Evolutionary conservation across 2,113 vertebrate genomes (phyloP).

Genomic region (Dicaeum eximium): DNA sequence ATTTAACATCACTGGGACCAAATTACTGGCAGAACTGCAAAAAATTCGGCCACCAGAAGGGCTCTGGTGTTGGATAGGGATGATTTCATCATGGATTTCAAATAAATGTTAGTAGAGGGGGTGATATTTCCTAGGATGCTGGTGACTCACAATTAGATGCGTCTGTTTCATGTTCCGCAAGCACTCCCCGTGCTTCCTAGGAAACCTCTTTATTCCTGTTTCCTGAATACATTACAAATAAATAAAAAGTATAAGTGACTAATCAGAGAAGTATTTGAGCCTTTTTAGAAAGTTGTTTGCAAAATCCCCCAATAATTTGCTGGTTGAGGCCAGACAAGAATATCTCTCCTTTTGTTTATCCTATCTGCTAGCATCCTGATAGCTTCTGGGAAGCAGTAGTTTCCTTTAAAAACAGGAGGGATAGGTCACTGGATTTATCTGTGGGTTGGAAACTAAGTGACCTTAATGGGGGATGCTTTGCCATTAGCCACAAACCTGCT

Average conservation of each 20-base stretch:
- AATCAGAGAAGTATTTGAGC: not conserved
- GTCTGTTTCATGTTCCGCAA: not conserved
- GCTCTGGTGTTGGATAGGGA: not conserved
- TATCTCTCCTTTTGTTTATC: not conserved
- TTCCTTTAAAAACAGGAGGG: not conserved
- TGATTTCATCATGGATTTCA: conserved; percentile 18
- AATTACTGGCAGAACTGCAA: not conserved
- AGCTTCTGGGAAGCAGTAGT: not conserved
- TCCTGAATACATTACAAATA: not conserved
- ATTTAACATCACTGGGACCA: not conserved
- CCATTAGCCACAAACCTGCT: not conserved
- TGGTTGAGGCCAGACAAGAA: not conserved
- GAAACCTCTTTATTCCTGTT: not conserved
- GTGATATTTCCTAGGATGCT: conserved; percentile 1
- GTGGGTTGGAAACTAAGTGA: not conserved
- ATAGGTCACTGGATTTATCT: not conserved
- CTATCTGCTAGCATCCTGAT: not conserved
- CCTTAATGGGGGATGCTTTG: not conserved
- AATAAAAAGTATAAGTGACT: not conserved
- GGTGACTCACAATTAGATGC: not conserved
- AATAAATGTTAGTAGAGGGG: not conserved
- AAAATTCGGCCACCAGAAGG: not conserved
- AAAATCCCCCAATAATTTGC: not conserved
- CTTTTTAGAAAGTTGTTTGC: not conserved
- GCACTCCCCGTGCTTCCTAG: not conserved